These are phyloP conservation scores for Fundulus diaphanus DNA, from an alignment of 2,797 vertebrate genomes.

Conservation along the genomic window DNA sequence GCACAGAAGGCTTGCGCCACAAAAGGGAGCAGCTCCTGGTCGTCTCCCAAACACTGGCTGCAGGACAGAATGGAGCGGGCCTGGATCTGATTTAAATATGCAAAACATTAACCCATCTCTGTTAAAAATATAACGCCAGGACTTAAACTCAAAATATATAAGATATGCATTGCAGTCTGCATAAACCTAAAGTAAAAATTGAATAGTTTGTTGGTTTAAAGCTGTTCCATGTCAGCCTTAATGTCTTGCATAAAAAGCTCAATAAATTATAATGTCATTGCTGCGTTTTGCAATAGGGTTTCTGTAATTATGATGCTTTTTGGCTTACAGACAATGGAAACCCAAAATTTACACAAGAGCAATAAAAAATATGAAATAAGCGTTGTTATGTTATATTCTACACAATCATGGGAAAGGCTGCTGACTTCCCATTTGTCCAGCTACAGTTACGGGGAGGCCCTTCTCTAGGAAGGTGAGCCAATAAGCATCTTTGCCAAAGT, in stretches of 20 bases:
- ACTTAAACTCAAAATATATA: background rate
- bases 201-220: too few species aligned
- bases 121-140: background rate
- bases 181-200: background rate
- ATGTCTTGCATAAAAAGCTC: background rate
- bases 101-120: background rate
- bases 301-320: background rate
- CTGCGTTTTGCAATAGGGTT: too few species aligned
- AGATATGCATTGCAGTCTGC: too few species aligned
- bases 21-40: conserved; percentile 80
- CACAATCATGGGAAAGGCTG: too few species aligned
- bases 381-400: too few species aligned
- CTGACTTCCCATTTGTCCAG: too few species aligned
- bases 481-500: too few species aligned
- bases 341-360: background rate
- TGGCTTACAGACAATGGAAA: background rate
- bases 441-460: too few species aligned
- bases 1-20: conserved; percentile 76
- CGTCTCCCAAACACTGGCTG: conserved; percentile 76
- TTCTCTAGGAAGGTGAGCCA: too few species aligned
- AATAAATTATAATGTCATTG: background rate
- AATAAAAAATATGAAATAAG: background rate
- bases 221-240: background rate
- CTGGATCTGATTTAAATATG: conserved; percentile 62
- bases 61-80: conserved; percentile 81